Evolutionary conservation across 2,113 vertebrate genomes (phyloP).

Genomic region (Leptocoma aspasia): DNA sequence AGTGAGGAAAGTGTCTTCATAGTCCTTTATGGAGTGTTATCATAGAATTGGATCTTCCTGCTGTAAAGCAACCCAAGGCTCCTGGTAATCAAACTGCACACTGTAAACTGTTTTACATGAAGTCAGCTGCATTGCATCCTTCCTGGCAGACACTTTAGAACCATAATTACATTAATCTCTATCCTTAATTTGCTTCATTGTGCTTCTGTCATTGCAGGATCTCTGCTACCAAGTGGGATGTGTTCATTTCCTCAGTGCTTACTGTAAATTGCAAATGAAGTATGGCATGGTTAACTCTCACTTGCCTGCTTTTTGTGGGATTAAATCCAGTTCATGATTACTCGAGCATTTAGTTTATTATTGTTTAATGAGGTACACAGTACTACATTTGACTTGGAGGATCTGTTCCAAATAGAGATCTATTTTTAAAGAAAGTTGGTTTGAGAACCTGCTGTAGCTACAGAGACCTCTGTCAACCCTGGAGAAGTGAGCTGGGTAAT

Average conservation of each 20-base stretch:
- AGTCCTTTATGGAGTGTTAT: not conserved
- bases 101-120: not conserved
- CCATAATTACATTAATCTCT: not conserved
- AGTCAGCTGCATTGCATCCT: not conserved
- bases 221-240: not conserved
- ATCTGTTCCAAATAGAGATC: not conserved
- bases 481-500: not conserved
- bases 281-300: not conserved
- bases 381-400: not conserved
- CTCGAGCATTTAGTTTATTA: not conserved
- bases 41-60: not conserved
- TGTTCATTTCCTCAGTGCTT: not conserved
- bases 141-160: slow-evolving; percentile 12
- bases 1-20: not conserved
- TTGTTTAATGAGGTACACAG: not conserved
- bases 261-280: not conserved
- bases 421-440: not conserved
- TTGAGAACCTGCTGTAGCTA: not conserved
- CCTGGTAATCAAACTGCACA: not conserved
- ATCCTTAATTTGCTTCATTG: not conserved
- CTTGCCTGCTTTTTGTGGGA: not conserved
- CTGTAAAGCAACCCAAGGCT: not conserved
- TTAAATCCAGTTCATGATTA: not conserved
- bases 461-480: not conserved
- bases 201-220: slow-evolving; percentile 9